Evolutionary conservation across 64 coral and sea anemone species (phyloP).

Genomic region (Astreopora myriophthalma): DNA sequence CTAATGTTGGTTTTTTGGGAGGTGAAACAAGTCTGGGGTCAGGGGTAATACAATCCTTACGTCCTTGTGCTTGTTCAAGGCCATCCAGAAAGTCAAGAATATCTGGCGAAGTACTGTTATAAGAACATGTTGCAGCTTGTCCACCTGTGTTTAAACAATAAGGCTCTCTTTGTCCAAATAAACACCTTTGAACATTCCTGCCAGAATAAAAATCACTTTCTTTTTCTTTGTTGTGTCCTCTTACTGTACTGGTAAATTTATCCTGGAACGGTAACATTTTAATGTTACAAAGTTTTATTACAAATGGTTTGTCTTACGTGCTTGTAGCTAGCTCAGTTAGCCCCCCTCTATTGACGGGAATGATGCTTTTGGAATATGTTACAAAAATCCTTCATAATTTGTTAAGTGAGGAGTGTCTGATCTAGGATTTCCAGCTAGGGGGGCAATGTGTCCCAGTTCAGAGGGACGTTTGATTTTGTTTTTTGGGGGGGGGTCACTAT

Average conservation of each 20-base stretch:
- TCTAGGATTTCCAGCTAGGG: too few species aligned
- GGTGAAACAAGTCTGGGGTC: conserved; percentile 40
- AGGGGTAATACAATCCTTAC: conserved; percentile 3
- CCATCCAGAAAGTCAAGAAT: conserved; percentile 54
- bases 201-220: background rate
- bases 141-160: background rate
- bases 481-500: too few species aligned
- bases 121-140: background rate
- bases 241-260: background rate
- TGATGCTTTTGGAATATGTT: too few species aligned
- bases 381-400: too few species aligned
- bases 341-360: too few species aligned
- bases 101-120: conserved; percentile 1
- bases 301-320: too few species aligned
- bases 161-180: background rate
- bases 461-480: too few species aligned
- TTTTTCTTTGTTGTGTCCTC: background rate
- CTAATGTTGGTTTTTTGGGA: conserved; percentile 53
- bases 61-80: background rate
- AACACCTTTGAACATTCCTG: conserved; percentile 29
- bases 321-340: too few species aligned
- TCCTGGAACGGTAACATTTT: background rate
- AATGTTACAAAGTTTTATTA: background rate
- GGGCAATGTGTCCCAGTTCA: too few species aligned
- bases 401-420: too few species aligned